Percentiles rank a stretch among this genome's conserved stretches.
Conservation (phyloP, 2,888 invertebrate genomes). For the Melanostoma scalare region DNA sequence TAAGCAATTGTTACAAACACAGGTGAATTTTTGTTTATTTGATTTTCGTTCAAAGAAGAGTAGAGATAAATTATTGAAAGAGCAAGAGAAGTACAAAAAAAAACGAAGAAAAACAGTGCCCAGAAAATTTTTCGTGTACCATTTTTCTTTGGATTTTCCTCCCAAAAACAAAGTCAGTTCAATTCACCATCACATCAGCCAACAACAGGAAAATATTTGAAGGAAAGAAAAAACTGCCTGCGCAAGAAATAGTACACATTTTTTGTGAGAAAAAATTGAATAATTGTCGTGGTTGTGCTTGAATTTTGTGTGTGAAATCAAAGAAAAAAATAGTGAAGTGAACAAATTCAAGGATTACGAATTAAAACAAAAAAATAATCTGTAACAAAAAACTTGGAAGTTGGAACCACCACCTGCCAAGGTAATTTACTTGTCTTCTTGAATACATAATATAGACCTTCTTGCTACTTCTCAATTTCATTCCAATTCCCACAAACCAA, state of each 20-base stretch:
- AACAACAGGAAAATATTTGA: conserved; percentile 9
- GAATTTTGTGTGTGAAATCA: not conserved
- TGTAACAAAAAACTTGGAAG: not conserved
- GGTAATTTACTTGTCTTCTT: conserved; percentile 27
- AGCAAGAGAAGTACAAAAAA: conserved; percentile 3
- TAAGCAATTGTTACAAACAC: conserved; percentile 15
- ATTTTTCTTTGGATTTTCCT: conserved; percentile 55
- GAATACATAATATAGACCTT: not conserved
- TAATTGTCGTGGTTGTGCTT: conserved; percentile 12
- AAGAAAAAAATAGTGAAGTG: conserved; percentile 9
- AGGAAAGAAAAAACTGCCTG: conserved; percentile 27
- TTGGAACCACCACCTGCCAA: conserved; percentile 10
- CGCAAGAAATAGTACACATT: conserved; percentile 13
- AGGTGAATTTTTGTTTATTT: conserved; percentile 67
- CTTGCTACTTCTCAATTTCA: not conserved
- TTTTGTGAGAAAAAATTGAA: not conserved
- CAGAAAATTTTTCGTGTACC: conserved; percentile 62
- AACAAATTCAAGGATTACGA: conserved; percentile 13
- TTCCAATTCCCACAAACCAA: no score
- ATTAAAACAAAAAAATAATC: not conserved
- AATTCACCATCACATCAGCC: conserved; percentile 2
- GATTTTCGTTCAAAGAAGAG: conserved; percentile 52
- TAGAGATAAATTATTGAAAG: conserved; percentile 5
- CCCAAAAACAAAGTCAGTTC: conserved; percentile 33
- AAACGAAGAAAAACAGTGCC: conserved; percentile 64